These are phyloP conservation scores for Monochamus saltuarius DNA, from an alignment of 1,140 invertebrate species.

Conservation along the genomic window DNA sequence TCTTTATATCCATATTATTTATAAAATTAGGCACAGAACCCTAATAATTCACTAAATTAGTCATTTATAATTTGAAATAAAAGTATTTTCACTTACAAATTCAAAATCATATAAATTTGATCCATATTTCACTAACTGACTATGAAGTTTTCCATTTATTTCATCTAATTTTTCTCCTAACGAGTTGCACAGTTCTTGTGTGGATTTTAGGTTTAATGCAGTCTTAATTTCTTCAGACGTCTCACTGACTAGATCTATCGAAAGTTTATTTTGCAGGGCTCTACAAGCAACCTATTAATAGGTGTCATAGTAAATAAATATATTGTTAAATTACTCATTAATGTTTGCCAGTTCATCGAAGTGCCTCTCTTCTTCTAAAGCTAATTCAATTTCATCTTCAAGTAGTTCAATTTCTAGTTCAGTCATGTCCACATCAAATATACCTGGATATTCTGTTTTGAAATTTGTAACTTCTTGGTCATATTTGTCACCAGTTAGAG, in stretches of 20 bases:
- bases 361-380: slow-evolving; percentile 23
- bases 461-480: slow-evolving; percentile 17
- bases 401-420: slow-evolving; percentile 24
- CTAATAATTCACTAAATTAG: slow-evolving; percentile 5
- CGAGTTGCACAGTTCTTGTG: slow-evolving; percentile 22
- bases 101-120: slow-evolving; percentile 15
- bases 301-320: neutral
- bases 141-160: slow-evolving; percentile 22
- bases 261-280: slow-evolving; percentile 13
- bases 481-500: slow-evolving; percentile 10
- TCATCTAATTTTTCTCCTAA: slow-evolving; percentile 26
- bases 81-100: slow-evolving; percentile 22
- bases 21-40: slow-evolving; percentile 26
- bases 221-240: slow-evolving; percentile 26
- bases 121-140: slow-evolving; percentile 26
- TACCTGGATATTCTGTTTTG: slow-evolving; percentile 25
- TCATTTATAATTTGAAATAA: neutral
- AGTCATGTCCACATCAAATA: slow-evolving; percentile 33
- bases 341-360: slow-evolving; percentile 16
- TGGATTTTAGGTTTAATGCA: slow-evolving; percentile 23
- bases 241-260: slow-evolving; percentile 16
- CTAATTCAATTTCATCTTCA: slow-evolving; percentile 22
- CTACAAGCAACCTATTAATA: slow-evolving; percentile 18
- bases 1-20: slow-evolving; percentile 25
- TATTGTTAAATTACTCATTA: slow-evolving; percentile 5